phyloP scores from a whole-genome alignment of 2,888 invertebrate genomes.

The Tetrapedia diversipes region DNA sequence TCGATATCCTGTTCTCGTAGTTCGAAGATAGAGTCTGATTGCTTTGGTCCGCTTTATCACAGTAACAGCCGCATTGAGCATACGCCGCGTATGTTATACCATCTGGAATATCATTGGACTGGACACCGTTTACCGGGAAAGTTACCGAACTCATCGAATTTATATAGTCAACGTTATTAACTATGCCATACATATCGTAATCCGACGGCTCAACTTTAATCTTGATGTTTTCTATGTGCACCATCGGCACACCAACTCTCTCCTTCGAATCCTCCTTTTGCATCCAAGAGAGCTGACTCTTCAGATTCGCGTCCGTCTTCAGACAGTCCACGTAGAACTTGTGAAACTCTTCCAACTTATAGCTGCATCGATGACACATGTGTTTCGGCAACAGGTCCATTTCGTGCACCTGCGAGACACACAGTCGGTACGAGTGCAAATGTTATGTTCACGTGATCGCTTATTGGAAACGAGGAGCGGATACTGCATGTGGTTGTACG shows the following conservation, averaged over 20 bases:
- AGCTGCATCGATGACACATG: constrained; percentile 80
- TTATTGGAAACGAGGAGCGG: not conserved
- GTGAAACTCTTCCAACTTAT: constrained; percentile 79
- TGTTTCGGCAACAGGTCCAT: constrained; percentile 80
- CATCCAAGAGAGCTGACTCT: constrained; percentile 81
- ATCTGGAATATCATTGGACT: constrained; percentile 30
- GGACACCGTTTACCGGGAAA: constrained; percentile 47
- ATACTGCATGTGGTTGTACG: not conserved
- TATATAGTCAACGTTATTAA: constrained; percentile 61
- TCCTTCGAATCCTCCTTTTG: constrained; percentile 67
- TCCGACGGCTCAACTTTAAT: constrained; percentile 77
- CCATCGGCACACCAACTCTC: constrained; percentile 76
- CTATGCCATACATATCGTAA: constrained; percentile 62
- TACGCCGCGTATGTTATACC: constrained; percentile 59
- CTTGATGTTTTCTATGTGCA: constrained; percentile 77
- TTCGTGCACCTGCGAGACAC: constrained; percentile 77
- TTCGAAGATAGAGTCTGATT: constrained; percentile 26
- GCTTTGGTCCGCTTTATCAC: constrained; percentile 65
- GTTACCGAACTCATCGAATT: constrained; percentile 58
- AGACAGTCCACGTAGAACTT: constrained; percentile 78
- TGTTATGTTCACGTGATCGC: constrained; percentile 5
- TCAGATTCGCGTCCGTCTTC: constrained; percentile 76
- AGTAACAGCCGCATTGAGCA: constrained; percentile 65
- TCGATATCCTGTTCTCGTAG: constrained; percentile 33
- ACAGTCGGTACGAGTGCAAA: constrained; percentile 15